Conservation (phyloP, 2,113 vertebrate species). For the Albula goreensis region DNA sequence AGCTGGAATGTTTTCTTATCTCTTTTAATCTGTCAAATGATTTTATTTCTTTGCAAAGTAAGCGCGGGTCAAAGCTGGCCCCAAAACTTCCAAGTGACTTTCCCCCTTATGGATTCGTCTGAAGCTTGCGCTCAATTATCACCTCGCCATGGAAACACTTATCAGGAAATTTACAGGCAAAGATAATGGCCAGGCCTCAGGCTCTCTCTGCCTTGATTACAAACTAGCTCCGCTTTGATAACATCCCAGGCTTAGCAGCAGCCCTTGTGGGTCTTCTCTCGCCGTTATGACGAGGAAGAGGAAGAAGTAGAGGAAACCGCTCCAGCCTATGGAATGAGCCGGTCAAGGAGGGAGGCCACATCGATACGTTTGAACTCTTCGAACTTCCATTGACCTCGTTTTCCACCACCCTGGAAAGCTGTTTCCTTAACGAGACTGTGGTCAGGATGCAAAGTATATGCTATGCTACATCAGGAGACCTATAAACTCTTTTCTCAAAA, state of each 20-base stretch:
- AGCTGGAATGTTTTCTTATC: background rate
- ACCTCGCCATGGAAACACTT: conserved; percentile 28
- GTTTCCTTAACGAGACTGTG: background rate
- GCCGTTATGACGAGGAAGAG: background rate
- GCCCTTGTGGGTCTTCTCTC: background rate
- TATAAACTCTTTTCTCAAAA: background rate
- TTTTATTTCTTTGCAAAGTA: conserved; percentile 12
- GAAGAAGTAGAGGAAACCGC: background rate
- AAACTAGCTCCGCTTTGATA: conserved; percentile 7
- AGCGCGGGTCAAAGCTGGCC: conserved; percentile 19
- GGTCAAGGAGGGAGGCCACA: background rate
- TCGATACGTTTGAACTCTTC: background rate
- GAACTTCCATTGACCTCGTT: background rate
- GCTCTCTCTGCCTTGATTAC: conserved; percentile 41
- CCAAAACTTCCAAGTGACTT: conserved; percentile 7
- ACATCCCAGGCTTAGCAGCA: background rate
- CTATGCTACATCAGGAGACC: background rate
- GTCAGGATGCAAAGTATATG: background rate
- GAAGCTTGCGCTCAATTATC: conserved; percentile 33
- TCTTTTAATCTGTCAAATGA: conserved; percentile 9
- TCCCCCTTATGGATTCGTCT: conserved; percentile 21
- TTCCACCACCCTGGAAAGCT: background rate
- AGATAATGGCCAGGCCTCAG: conserved; percentile 26
- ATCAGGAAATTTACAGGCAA: conserved; percentile 22
- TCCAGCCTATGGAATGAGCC: background rate